Evolutionary conservation across 2,888 invertebrate genomes (phyloP).

Genomic region (Plagiodera versicolora): DNA sequence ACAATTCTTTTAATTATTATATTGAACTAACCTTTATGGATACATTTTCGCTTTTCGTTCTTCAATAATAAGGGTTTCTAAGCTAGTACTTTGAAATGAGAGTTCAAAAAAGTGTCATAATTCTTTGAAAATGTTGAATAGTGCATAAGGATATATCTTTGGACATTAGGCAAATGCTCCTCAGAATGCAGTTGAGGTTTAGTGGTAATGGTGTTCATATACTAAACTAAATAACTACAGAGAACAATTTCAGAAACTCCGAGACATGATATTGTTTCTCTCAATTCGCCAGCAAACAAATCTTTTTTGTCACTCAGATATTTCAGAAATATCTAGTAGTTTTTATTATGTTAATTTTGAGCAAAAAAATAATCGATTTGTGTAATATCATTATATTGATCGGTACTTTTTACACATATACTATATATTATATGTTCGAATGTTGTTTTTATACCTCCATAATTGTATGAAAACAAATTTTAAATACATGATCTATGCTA

Average conservation of each 20-base stretch:
- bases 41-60: neutral
- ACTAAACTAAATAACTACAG: neutral
- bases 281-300: neutral
- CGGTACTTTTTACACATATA: neutral
- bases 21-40: neutral
- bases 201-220: conserved; percentile 1
- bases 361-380: too few species aligned
- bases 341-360: neutral
- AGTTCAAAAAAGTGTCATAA: neutral
- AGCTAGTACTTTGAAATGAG: neutral
- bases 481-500: neutral
- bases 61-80: neutral
- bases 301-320: neutral
- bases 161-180: neutral
- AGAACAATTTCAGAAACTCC: neutral
- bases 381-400: neutral
- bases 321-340: neutral
- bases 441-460: neutral
- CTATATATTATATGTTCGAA: neutral
- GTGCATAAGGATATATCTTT: conserved; percentile 1
- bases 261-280: neutral
- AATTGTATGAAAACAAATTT: neutral
- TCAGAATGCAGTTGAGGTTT: neutral
- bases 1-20: neutral
- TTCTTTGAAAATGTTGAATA: neutral